A percentile compares a stretch with the other conserved stretches of the same genome.
Conservation (phyloP, 2,888 invertebrate species). For the Temnothorax unifasciatus region DNA sequence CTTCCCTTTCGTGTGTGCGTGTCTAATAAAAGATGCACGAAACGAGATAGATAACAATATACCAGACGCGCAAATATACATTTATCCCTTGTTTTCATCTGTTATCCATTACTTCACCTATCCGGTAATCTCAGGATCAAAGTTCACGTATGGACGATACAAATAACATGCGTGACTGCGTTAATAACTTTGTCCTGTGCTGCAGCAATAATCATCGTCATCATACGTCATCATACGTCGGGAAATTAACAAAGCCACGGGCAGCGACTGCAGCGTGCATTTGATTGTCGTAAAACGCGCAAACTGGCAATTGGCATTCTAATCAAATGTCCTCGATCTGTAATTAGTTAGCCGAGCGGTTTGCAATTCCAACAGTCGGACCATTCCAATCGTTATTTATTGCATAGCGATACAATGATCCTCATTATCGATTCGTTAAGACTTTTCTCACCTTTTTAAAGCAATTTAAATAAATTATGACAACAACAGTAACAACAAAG, state of each 20-base stretch:
- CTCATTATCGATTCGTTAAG: not conserved
- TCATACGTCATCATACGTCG: slow-evolving; percentile 5
- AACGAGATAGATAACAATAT: slow-evolving; percentile 10
- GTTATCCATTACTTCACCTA: not conserved
- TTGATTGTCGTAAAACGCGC: slow-evolving; percentile 42
- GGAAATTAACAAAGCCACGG: slow-evolving; percentile 29
- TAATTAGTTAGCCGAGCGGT: slow-evolving; percentile 4
- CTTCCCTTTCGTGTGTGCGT: not conserved
- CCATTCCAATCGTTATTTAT: not conserved
- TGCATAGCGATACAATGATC: not conserved
- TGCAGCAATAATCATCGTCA: slow-evolving; percentile 13
- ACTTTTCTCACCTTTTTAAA: not conserved
- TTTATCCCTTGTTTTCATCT: not conserved
- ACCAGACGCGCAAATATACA: not conserved
- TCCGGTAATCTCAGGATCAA: slow-evolving; percentile 3
- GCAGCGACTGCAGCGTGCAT: not conserved
- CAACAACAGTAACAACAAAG: not conserved
- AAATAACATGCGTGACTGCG: not conserved
- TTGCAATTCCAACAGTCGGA: slow-evolving; percentile 1
- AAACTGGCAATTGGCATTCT: slow-evolving; percentile 26
- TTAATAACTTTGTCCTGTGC: slow-evolving; percentile 7
- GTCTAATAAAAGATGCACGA: slow-evolving; percentile 42
- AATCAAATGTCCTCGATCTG: slow-evolving; percentile 25
- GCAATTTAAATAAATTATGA: not conserved
- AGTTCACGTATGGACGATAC: not conserved